These are phyloP conservation scores for Gisinianus flammeolus DNA, from an alignment of 2,888 invertebrate species.

Conservation along the genomic window DNA sequence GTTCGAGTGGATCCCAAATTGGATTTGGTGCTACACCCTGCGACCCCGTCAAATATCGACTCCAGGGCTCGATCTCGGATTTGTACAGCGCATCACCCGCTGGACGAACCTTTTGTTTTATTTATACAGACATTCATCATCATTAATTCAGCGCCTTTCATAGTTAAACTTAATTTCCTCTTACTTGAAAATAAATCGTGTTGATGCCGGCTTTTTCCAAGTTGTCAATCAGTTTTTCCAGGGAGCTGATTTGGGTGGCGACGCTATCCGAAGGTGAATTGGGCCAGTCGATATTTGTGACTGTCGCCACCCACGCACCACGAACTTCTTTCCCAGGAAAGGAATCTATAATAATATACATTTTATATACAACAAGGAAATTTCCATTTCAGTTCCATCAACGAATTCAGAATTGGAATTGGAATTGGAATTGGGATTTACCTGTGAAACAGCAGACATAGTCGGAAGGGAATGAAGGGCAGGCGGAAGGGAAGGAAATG, in stretches of 20 bases:
- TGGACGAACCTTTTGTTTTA: constrained; percentile 43
- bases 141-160: no score
- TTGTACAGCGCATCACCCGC: constrained; percentile 52
- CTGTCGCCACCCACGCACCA: constrained; percentile 54
- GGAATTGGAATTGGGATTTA: constrained; percentile 1
- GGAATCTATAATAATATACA: constrained; percentile 33
- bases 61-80: constrained; percentile 55
- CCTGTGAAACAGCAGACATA: constrained; percentile 49
- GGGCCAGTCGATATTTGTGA: constrained; percentile 54
- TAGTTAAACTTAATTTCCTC: neutral
- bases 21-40: constrained; percentile 49
- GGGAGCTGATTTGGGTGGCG: constrained; percentile 39
- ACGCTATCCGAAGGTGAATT: constrained; percentile 41
- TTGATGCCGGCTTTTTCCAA: constrained; percentile 48
- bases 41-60: constrained; percentile 48
- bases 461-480: constrained; percentile 43
- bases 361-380: neutral
- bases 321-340: constrained; percentile 51
- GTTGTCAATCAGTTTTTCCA: constrained; percentile 42
- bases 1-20: constrained; percentile 51
- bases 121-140: no score
- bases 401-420: constrained; percentile 1
- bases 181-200: constrained; percentile 53
- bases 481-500: constrained; percentile 17
- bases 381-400: no score